Base-by-base conservation (phyloP, 2,113 vertebrate genomes). In the Mesitornis unicolor region DNA sequence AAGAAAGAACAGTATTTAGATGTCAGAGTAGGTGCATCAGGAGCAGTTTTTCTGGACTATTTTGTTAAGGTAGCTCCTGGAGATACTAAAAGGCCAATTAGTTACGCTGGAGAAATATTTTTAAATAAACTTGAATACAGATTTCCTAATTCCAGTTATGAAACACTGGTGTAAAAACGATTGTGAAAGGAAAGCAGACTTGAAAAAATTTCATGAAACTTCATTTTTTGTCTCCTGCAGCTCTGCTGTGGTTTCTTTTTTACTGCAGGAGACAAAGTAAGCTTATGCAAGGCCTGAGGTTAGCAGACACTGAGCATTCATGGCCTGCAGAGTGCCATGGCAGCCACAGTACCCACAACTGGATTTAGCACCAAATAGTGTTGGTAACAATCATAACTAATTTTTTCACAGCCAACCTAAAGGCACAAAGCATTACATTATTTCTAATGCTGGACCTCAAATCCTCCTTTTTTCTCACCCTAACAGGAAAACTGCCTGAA, bases 401-500 rank as follows among this genome's bases (percentile, higher is more conserved):
- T 54, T 65, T 79, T 84, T 89, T 85, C 43, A 47, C 45, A 73
- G 16, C 7, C 26, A 64, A 21, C 65, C 35, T 63, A 22, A 75
- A 38, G 43, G 51, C 38, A 70, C 21, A 64, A 47, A 35, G 20
- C n/a, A 3, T 29, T 88, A 19, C 16, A 16, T 87, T 76, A 75
- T 53, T 84, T 14, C 74, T 95, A 78, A 78, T 33, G 20, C 35
- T 42, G 36, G 7, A 43, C 6, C 11, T 20, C 24, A 86, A 83
- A 76, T 87, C 59, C 26, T 65, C 2, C 8, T 59, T 45, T 68
- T 71, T 61, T 67, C 69, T 67, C 53, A 33, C 51, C 75, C 56
- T 10, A 24, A 77, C 4, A 99, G 99, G 99, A 99, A 98, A 99
- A 99, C 98, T 99, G 99, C 94, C 97, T 99, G 93, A 99, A 99